Percentiles rank a stretch among this genome's conserved stretches.
Conservation (phyloP, 1,140 invertebrate species). For the Scylla paramamosain region DNA sequence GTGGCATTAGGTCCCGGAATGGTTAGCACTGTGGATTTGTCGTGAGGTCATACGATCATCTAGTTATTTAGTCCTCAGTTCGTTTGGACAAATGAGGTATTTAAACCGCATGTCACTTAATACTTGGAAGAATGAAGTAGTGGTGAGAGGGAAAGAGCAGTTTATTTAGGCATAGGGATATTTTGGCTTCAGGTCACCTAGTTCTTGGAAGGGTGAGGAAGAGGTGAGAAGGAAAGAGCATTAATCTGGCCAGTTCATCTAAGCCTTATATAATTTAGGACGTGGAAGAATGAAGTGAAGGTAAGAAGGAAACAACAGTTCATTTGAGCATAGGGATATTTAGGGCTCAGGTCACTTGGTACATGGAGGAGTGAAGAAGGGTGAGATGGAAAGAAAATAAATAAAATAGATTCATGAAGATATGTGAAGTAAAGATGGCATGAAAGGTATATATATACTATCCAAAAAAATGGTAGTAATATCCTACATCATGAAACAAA, state of each 20-base stretch:
- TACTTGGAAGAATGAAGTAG: no score
- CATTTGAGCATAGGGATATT: neutral
- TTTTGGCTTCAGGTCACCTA: neutral
- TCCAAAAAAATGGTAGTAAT: no score
- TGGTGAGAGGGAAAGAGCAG: no score
- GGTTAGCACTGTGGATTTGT: no score
- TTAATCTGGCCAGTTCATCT: neutral
- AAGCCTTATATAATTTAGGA: neutral
- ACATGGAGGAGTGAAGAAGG: neutral
- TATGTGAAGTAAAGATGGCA: neutral
- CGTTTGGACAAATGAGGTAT: no score
- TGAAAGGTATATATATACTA: neutral
- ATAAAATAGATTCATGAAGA: neutral
- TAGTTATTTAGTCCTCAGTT: no score
- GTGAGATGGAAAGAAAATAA: neutral
- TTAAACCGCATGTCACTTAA: no score
- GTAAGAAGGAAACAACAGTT: neutral
- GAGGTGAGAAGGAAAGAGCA: neutral
- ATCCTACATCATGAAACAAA: no score
- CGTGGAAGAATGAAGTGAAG: neutral
- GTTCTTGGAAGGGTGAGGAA: neutral
- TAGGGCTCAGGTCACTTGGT: neutral
- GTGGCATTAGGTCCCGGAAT: no score
- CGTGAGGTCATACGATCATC: no score
- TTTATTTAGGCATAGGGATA: no score